Conservation (phyloP, 2,797 vertebrate genomes). For the Poeciliopsis gracilis region DNA sequence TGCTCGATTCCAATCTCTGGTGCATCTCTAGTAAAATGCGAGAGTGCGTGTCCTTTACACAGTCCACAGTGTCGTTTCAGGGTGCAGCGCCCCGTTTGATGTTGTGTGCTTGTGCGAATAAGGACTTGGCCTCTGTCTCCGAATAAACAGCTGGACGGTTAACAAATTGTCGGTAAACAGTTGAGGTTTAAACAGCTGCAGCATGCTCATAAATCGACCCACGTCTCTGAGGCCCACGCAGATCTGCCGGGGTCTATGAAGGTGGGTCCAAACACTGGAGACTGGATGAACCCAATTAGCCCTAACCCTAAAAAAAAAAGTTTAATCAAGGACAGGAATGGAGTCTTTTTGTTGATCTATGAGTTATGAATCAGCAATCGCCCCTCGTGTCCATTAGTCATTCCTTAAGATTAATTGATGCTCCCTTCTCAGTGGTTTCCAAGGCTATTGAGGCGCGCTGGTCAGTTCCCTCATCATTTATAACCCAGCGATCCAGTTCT, state of each 20-base stretch:
- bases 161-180: constrained; percentile 81
- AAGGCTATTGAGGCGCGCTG: constrained; percentile 21
- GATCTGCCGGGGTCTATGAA: constrained; percentile 32
- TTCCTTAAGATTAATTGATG: constrained; percentile 42
- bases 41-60: constrained; percentile 18
- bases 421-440: constrained; percentile 29
- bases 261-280: constrained; percentile 12
- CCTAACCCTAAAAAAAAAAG: constrained; percentile 11
- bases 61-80: constrained; percentile 36
- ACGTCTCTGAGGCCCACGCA: constrained; percentile 23
- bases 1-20: neutral
- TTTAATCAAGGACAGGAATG: constrained; percentile 25
- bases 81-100: constrained; percentile 65
- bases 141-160: constrained; percentile 82
- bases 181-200: constrained; percentile 84
- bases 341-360: constrained; percentile 21
- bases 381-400: constrained; percentile 38
- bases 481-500: constrained; percentile 4
- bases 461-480: constrained; percentile 26
- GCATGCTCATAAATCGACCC: constrained; percentile 64
- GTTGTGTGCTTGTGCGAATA: constrained; percentile 72
- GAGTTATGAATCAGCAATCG: constrained; percentile 21
- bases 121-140: constrained; percentile 65
- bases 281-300: constrained; percentile 10
- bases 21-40: neutral